Evolutionary conservation across 2,797 vertebrate species (phyloP).

Genomic region (Anguilla anguilla): DNA sequence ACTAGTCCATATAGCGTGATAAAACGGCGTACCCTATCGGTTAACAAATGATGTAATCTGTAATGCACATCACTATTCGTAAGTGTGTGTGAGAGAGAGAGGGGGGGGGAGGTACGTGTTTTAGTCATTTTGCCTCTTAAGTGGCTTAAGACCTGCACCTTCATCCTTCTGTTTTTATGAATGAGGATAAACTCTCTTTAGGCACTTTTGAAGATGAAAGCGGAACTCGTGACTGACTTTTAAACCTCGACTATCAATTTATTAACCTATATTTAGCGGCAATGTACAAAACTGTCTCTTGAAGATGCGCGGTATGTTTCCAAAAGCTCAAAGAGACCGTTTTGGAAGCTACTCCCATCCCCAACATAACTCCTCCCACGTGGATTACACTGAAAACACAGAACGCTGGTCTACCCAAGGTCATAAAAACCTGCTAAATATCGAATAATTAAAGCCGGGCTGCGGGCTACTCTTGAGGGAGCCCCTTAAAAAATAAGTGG

Average conservation of each 20-base stretch:
- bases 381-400: background rate
- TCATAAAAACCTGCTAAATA: background rate
- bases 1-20: background rate
- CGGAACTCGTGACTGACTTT: slow-evolving; percentile 55
- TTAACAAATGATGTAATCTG: background rate
- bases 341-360: background rate
- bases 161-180: slow-evolving; percentile 63
- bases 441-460: background rate
- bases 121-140: slow-evolving; percentile 31
- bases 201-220: slow-evolving; percentile 64
- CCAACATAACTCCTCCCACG: background rate
- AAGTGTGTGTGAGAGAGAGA: slow-evolving; percentile 32
- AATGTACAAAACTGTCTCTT: slow-evolving; percentile 49
- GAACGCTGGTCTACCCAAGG: no score
- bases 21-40: background rate
- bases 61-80: background rate
- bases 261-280: slow-evolving; percentile 43
- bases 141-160: slow-evolving; percentile 52
- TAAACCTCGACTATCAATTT: slow-evolving; percentile 38
- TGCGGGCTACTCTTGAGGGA: background rate
- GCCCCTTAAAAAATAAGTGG: background rate
- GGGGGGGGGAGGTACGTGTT: background rate
- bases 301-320: background rate
- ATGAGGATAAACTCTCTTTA: slow-evolving; percentile 75
- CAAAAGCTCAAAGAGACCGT: background rate